Conservation (phyloP, 2,888 invertebrate genomes). For the Villa cingulata region DNA sequence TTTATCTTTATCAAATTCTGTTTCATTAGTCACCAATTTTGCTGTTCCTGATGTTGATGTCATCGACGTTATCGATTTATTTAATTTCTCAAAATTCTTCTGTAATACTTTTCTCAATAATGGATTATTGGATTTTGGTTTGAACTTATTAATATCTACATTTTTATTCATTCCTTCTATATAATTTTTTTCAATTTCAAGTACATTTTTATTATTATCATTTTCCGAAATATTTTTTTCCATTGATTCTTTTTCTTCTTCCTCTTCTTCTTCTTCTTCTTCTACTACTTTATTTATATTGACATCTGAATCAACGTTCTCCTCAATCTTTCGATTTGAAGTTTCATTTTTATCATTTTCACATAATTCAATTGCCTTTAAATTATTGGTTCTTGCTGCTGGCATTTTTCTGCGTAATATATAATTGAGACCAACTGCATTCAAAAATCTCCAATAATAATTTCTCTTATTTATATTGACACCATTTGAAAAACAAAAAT, state of each 20-base stretch:
- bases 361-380: background rate
- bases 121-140: background rate
- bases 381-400: background rate
- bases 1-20: no score
- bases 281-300: no score
- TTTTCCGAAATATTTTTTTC: background rate
- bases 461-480: constrained; percentile 13
- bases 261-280: background rate
- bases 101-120: background rate
- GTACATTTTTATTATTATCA: background rate
- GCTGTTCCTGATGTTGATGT: no score
- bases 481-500: constrained; percentile 21
- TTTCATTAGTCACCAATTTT: no score
- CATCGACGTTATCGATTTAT: no score
- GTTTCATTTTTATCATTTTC: no score
- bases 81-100: background rate
- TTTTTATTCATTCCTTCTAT: no score
- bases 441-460: constrained; percentile 29
- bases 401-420: constrained; percentile 10
- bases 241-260: background rate
- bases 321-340: no score
- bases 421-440: constrained; percentile 22
- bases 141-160: background rate
- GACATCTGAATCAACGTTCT: no score
- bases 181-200: background rate